These are phyloP conservation scores for Eilema caniola DNA, from an alignment of 2,888 invertebrate species.

Conservation along the genomic window DNA sequence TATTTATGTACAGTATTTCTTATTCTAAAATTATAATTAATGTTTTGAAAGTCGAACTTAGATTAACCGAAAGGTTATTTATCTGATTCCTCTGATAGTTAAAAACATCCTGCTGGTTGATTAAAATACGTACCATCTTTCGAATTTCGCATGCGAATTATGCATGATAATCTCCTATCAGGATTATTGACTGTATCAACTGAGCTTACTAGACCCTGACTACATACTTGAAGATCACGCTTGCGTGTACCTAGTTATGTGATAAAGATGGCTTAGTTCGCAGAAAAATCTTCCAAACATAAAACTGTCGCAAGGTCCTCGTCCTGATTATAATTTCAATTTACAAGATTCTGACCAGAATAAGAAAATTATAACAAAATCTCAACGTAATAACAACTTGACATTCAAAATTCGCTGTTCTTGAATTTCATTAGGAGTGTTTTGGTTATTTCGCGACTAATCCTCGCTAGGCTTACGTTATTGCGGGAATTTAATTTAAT, in stretches of 20 bases:
- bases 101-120: too few relatives aligned
- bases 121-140: too few relatives aligned
- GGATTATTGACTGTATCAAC: too few relatives aligned
- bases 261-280: background rate
- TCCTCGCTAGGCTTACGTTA: background rate
- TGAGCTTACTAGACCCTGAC: background rate
- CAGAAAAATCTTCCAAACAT: background rate
- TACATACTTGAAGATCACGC: background rate
- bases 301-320: background rate
- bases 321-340: background rate
- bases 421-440: constrained; percentile 5
- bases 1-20: too few relatives aligned
- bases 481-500: constrained; percentile 10
- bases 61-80: background rate
- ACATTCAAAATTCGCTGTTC: constrained; percentile 3
- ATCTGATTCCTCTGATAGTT: too few relatives aligned
- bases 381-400: background rate
- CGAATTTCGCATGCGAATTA: too few relatives aligned
- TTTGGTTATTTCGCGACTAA: constrained; percentile 3
- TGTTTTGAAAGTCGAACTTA: background rate
- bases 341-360: constrained; percentile 1
- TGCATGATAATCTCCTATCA: too few relatives aligned
- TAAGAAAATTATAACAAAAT: background rate
- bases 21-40: too few relatives aligned
- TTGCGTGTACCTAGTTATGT: too few relatives aligned